Evolutionary conservation across 2,113 vertebrate genomes (phyloP).

Genomic region (Heterotilapia buettikoferi): DNA sequence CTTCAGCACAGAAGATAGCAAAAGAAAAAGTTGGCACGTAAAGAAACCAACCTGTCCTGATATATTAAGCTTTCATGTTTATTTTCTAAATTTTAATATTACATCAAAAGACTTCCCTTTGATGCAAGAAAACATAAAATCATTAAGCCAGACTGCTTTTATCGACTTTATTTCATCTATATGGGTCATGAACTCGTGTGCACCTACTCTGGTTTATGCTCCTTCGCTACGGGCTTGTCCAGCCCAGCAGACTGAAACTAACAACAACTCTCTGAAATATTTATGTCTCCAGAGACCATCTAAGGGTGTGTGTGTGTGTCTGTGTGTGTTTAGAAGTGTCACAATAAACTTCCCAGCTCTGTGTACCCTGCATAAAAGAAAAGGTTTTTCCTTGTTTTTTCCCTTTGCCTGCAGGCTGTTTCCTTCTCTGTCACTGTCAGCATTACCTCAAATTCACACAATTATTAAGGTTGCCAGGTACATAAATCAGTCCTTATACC

Average conservation of each 20-base stretch:
- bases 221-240: slow-evolving; percentile 1
- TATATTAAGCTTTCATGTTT: not conserved
- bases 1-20: not conserved
- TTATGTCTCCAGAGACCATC: slow-evolving; percentile 43
- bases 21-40: not conserved
- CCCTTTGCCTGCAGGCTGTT: not conserved
- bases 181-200: slow-evolving; percentile 33
- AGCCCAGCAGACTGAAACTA: slow-evolving; percentile 64
- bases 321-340: not conserved
- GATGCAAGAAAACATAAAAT: not conserved
- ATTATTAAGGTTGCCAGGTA: not conserved
- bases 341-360: not conserved
- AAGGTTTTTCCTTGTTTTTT: not conserved
- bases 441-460: not conserved
- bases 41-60: not conserved
- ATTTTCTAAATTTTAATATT: not conserved
- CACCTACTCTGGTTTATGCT: not conserved
- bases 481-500: not conserved
- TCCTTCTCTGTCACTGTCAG: not conserved
- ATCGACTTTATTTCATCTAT: slow-evolving; percentile 2
- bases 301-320: not conserved
- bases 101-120: not conserved
- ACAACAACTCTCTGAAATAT: slow-evolving; percentile 65
- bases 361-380: slow-evolving; percentile 26
- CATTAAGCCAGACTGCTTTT: not conserved